Percentiles rank a stretch among this genome's conserved stretches.
phyloP scores from a whole-genome alignment of 2,113 vertebrate species.

The Melanostigma gelatinosum region DNA sequence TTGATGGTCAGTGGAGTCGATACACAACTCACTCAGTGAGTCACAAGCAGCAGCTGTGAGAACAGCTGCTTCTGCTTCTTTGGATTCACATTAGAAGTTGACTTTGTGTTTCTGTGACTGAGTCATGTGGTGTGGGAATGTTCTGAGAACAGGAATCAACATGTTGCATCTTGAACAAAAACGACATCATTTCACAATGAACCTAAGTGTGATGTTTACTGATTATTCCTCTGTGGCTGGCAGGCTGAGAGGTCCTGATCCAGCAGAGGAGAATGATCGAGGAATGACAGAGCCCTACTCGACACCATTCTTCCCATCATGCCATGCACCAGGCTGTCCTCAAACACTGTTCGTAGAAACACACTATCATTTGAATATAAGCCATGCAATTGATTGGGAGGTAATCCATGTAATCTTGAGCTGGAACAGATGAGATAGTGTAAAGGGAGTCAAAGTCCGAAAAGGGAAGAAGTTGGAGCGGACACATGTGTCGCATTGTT shows the following conservation, averaged over 20 bases:
- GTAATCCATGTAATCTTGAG: not conserved
- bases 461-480: no score
- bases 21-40: not conserved
- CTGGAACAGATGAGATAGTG: not conserved
- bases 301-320: constrained; percentile 7
- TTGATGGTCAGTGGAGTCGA: constrained; percentile 15
- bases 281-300: not conserved
- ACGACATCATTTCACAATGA: not conserved
- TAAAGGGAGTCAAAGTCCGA: no score
- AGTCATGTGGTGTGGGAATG: not conserved
- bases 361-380: not conserved
- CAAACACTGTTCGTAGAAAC: not conserved
- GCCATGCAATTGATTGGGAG: not conserved
- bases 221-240: not conserved
- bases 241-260: not conserved
- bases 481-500: no score
- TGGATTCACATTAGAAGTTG: constrained; percentile 2
- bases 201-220: not conserved
- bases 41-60: constrained; percentile 22
- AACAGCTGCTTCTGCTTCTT: not conserved
- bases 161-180: no score
- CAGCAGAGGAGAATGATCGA: not conserved
- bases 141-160: not conserved
- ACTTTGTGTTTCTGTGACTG: not conserved
- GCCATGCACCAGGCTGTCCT: not conserved